Evolutionary conservation across 2,888 invertebrate genomes (phyloP).

Genomic region (Lithodes maja): DNA sequence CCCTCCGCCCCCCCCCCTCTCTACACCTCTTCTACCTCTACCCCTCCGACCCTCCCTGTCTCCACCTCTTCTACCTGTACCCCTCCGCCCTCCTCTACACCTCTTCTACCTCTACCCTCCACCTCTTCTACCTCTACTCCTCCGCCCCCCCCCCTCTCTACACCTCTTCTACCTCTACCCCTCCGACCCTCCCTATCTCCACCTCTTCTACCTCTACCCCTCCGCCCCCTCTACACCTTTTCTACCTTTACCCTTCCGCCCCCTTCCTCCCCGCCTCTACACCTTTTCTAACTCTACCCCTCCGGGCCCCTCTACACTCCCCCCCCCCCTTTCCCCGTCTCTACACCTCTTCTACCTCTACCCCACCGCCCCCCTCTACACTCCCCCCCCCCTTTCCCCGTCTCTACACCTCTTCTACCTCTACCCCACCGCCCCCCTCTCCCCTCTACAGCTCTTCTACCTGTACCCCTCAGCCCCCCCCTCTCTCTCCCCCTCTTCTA

Average conservation of each 20-base stretch:
- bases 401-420: not conserved
- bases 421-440: not conserved
- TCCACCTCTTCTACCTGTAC: not conserved
- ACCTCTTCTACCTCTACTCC: not conserved
- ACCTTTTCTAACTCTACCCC: not conserved
- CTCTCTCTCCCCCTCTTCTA: not conserved
- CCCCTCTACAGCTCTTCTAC: not conserved
- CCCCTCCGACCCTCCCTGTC: not conserved
- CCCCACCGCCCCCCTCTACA: not conserved
- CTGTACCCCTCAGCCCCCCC: not conserved
- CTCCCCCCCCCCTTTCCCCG: not conserved
- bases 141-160: not conserved
- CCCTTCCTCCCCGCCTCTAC: not conserved
- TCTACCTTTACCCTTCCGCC: not conserved
- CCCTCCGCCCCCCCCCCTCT: not conserved
- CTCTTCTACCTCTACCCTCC: not conserved
- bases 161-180: not conserved
- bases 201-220: not conserved
- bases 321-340: not conserved
- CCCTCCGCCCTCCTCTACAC: not conserved
- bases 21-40: not conserved
- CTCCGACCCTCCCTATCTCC: not conserved
- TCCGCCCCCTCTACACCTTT: not conserved
- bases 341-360: not conserved
- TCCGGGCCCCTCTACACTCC: not conserved